These are phyloP conservation scores for Drosophila cognata DNA, from an alignment of 2,888 invertebrate genomes.

Conservation along the genomic window DNA sequence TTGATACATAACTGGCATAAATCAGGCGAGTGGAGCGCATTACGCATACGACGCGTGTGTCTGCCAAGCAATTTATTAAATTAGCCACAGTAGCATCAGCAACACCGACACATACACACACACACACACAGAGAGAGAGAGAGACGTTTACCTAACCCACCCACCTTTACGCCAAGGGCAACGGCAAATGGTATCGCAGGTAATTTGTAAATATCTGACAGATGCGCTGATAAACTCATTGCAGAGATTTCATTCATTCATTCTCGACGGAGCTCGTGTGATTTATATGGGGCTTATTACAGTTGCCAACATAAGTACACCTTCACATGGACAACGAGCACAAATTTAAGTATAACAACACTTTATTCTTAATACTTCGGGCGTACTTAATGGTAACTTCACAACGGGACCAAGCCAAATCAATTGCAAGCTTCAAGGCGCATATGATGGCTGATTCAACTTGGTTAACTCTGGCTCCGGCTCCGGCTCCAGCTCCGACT, in stretches of 20 bases:
- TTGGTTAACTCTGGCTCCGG: slow-evolving; percentile 54
- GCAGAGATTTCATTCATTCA: slow-evolving; percentile 72
- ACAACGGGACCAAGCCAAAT: slow-evolving; percentile 60
- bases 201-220: slow-evolving; percentile 84
- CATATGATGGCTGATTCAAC: slow-evolving; percentile 58
- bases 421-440: slow-evolving; percentile 57
- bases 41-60: slow-evolving; percentile 68
- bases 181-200: slow-evolving; percentile 64
- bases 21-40: slow-evolving; percentile 75
- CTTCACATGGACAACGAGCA: slow-evolving; percentile 10
- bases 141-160: neutral
- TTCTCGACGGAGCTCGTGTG: slow-evolving; percentile 32
- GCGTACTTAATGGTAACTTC: slow-evolving; percentile 73
- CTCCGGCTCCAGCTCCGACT: slow-evolving; percentile 43
- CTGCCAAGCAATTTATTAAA: slow-evolving; percentile 78
- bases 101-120: slow-evolving; percentile 5
- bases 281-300: slow-evolving; percentile 76
- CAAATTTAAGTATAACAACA: slow-evolving; percentile 62
- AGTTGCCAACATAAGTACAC: slow-evolving; percentile 34
- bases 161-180: slow-evolving; percentile 22
- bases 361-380: slow-evolving; percentile 77
- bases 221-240: slow-evolving; percentile 82
- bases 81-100: slow-evolving; percentile 78
- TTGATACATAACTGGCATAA: slow-evolving; percentile 84
- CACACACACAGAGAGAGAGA: neutral